These are phyloP conservation scores for Clytia hemisphaerica DNA, from an alignment of 30 jellyfish, hydroid and myxozoan genomes.

Conservation along the genomic window DNA sequence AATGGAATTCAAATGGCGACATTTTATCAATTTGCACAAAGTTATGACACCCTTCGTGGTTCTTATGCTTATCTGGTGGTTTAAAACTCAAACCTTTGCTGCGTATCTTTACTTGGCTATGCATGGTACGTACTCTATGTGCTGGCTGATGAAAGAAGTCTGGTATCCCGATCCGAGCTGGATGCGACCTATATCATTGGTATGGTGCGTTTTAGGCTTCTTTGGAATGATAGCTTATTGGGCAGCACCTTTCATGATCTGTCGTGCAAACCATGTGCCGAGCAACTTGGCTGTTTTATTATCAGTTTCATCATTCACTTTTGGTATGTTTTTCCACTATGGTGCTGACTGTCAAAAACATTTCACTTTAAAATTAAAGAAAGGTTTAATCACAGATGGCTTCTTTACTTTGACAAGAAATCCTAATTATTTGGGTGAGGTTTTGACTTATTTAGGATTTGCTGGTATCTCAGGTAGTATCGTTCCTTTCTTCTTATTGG, in stretches of 20 bases:
- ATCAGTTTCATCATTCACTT: slow-evolving; percentile 26
- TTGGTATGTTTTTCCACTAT: slow-evolving; percentile 56
- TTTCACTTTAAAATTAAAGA: slow-evolving; percentile 40
- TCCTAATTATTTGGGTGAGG: slow-evolving; percentile 62
- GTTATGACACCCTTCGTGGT: slow-evolving; percentile 33
- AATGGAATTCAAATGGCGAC: too few species aligned
- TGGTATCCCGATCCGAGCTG: slow-evolving; percentile 58
- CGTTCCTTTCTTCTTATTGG: slow-evolving; percentile 37
- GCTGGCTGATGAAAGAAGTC: slow-evolving; percentile 58
- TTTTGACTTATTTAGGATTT: slow-evolving; percentile 54
- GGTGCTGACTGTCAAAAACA: slow-evolving; percentile 63
- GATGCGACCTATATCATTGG: slow-evolving; percentile 33
- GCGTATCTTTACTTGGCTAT: slow-evolving; percentile 52
- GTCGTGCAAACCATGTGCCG: slow-evolving; percentile 37
- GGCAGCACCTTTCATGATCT: slow-evolving; percentile 40
- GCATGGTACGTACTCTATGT: slow-evolving; percentile 54
- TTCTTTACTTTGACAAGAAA: slow-evolving; percentile 48
- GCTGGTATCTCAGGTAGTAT: slow-evolving; percentile 55
- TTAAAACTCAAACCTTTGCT: slow-evolving; percentile 38
- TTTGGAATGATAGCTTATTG: slow-evolving; percentile 44
- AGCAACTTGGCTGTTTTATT: slow-evolving; percentile 19
- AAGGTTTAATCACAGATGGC: slow-evolving; percentile 61
- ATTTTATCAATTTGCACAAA: slow-evolving; percentile 53
- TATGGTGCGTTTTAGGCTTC: slow-evolving; percentile 39
- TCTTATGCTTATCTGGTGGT: slow-evolving; percentile 23